Evolutionary conservation across 92 coral and sea anemone genomes (phyloP).

Genomic region (Paragorgia papillata): DNA sequence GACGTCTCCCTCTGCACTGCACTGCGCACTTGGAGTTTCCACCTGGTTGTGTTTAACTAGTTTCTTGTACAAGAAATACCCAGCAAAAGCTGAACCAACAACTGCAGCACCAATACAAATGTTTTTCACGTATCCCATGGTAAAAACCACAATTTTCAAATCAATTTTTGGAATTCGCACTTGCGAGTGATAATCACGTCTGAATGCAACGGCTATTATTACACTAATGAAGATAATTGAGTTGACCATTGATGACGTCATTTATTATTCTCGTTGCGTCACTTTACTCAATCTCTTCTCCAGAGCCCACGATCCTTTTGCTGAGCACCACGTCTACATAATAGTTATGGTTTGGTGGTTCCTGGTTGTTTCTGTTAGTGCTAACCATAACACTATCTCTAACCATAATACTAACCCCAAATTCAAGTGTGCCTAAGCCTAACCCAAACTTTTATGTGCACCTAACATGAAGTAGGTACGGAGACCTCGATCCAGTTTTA

Average conservation of each 20-base stretch:
- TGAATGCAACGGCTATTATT: background rate
- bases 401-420: too few species aligned
- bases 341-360: too few species aligned
- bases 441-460: too few species aligned
- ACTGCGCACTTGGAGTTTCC: too few species aligned
- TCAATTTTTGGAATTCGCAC: background rate
- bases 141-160: background rate
- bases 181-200: background rate
- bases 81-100: conserved; percentile 22
- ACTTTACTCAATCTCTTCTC: too few species aligned
- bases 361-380: too few species aligned
- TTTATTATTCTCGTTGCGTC: conserved; percentile 5
- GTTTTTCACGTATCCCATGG: conserved; percentile 21
- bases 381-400: too few species aligned
- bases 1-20: background rate
- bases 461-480: too few species aligned
- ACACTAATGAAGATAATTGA: conserved; percentile 7
- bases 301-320: too few species aligned
- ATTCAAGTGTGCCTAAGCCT: too few species aligned
- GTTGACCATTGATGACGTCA: conserved; percentile 22
- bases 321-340: too few species aligned
- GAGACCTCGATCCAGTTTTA: too few species aligned
- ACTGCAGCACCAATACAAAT: conserved; percentile 33
- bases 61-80: conserved; percentile 23
- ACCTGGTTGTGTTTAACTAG: background rate